These are phyloP conservation scores for Calliphora vicina DNA, from an alignment of 1,140 invertebrate species.

Conservation along the genomic window DNA sequence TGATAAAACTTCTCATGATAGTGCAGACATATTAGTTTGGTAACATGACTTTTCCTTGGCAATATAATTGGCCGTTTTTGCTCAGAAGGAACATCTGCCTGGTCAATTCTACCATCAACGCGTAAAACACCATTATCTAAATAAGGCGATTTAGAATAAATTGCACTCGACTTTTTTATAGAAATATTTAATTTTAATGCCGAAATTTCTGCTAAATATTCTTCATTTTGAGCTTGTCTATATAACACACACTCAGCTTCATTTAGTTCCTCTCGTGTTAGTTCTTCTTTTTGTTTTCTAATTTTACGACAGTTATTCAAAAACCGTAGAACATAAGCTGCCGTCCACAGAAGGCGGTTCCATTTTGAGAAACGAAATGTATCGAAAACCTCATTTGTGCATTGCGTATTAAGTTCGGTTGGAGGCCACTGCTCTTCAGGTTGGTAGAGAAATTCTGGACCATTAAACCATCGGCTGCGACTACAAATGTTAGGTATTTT, in stretches of 20 bases:
- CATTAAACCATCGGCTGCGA: background rate
- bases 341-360: background rate
- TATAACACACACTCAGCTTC: background rate
- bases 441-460: background rate
- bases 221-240: background rate
- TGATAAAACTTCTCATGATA: background rate
- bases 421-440: background rate
- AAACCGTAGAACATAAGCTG: background rate
- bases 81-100: background rate
- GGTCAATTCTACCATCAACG: background rate
- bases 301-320: background rate
- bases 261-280: background rate
- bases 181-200: background rate
- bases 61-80: constrained; percentile 11
- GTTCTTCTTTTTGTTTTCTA: background rate
- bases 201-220: background rate
- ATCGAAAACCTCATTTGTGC: background rate
- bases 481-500: background rate
- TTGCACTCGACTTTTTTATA: background rate
- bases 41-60: no score
- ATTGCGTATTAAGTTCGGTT: no score
- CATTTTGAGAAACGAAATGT: background rate
- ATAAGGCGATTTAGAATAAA: background rate
- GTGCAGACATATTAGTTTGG: background rate
- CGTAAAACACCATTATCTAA: no score